phyloP scores from a whole-genome alignment of 2,113 vertebrate species.

The Channa argus region DNA sequence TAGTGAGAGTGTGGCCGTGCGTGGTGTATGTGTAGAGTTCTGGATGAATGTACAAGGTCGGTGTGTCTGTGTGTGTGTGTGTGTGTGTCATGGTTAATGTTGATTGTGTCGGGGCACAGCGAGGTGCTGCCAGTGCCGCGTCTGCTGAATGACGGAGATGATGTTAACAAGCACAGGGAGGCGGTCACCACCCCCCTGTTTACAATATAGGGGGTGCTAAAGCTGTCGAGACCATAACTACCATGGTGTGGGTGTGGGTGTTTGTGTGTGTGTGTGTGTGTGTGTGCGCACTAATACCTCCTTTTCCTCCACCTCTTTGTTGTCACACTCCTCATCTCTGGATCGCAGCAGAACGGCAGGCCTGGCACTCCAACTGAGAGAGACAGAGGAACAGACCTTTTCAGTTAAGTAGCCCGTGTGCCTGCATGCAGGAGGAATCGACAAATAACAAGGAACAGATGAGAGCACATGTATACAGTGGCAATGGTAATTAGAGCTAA shows the following conservation, averaged over 20 bases:
- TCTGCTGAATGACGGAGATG: constrained; percentile 86
- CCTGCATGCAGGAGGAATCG: constrained; percentile 13
- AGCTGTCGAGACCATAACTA: constrained; percentile 83
- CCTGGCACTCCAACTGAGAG: constrained; percentile 71
- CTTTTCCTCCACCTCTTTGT: constrained; percentile 74
- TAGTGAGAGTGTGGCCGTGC: background rate
- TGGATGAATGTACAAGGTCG: constrained; percentile 34
- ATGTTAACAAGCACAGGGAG: constrained; percentile 87
- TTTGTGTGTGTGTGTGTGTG: constrained; percentile 39
- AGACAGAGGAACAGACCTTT: constrained; percentile 52
- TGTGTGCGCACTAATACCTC: constrained; percentile 59
- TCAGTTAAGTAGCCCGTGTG: constrained; percentile 30
- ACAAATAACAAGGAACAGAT: constrained; percentile 25
- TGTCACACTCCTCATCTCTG: constrained; percentile 73
- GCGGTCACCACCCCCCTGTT: constrained; percentile 83
- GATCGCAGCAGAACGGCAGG: constrained; percentile 52
- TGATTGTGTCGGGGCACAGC: constrained; percentile 83
- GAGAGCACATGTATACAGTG: constrained; percentile 9
- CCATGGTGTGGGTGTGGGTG: constrained; percentile 35
- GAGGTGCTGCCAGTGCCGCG: constrained; percentile 83
- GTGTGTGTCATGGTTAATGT: constrained; percentile 85
- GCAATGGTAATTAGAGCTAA: constrained; percentile 26
- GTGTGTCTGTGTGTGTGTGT: constrained; percentile 23
- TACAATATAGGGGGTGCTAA: constrained; percentile 86
- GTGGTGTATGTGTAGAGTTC: constrained; percentile 41